Conservation (phyloP, 1,140 invertebrate genomes). For the Apis laboriosa region DNA sequence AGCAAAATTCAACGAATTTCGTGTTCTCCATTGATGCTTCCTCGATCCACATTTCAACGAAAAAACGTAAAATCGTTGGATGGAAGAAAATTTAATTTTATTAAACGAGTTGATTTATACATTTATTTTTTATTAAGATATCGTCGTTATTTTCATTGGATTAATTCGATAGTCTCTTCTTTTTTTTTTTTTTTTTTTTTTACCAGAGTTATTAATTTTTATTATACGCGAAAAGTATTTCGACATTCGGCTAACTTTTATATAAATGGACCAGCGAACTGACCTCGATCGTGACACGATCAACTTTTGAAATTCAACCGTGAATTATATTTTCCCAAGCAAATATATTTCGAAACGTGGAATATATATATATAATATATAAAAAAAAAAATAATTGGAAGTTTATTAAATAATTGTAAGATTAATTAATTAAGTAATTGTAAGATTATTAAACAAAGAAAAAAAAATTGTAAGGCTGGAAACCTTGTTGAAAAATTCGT, state of each 20-base stretch:
- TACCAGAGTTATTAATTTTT: background rate
- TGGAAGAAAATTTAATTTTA: too few species aligned
- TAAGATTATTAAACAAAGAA: background rate
- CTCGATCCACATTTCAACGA: too few species aligned
- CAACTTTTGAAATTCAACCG: background rate
- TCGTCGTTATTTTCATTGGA: too few species aligned
- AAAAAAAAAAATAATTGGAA: background rate
- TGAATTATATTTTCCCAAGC: conserved; percentile 4
- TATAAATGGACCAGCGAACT: background rate
- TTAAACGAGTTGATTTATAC: too few species aligned
- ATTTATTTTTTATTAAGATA: too few species aligned
- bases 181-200: background rate
- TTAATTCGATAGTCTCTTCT: too few species aligned
- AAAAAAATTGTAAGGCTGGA: too few species aligned
- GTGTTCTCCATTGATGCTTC: background rate
- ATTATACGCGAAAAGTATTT: background rate
- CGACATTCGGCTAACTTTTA: background rate
- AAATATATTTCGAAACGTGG: conserved; percentile 12
- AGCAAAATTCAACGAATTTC: background rate
- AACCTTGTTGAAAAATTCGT: too few species aligned
- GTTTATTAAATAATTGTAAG: too few species aligned
- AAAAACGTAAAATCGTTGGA: too few species aligned
- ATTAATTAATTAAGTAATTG: too few species aligned
- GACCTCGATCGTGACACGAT: background rate
- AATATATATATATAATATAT: too few species aligned